Evolutionary conservation across 2,113 vertebrate species (phyloP).

Genomic region (Numenius arquata): DNA sequence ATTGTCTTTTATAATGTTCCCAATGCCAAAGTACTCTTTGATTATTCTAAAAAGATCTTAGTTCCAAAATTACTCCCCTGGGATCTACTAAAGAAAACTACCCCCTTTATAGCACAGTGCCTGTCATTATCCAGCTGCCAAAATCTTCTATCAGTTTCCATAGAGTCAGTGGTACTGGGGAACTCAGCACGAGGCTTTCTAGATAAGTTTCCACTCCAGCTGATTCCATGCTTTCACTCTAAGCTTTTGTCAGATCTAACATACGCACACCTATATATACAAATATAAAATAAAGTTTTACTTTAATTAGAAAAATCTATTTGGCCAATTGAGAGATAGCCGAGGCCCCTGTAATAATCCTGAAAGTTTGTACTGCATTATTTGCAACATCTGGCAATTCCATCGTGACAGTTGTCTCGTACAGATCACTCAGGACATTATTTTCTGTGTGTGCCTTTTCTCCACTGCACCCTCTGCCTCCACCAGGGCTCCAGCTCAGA

Average conservation of each 20-base stretch:
- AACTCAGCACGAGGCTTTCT: neutral
- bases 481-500: neutral
- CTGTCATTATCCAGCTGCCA: constrained; percentile 2
- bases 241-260: neutral
- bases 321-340: neutral
- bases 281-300: neutral
- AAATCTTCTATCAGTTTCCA: neutral
- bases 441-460: neutral
- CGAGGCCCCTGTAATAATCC: neutral
- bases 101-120: neutral
- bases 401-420: neutral
- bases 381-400: neutral
- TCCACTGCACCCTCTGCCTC: neutral
- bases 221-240: neutral
- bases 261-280: neutral
- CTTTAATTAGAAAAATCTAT: neutral
- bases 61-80: neutral
- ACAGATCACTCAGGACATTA: neutral
- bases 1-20: neutral
- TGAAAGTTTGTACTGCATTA: neutral
- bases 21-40: neutral
- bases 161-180: neutral
- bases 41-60: neutral
- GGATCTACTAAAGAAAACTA: neutral
- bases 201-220: neutral